Conservation (phyloP, 2,888 invertebrate genomes). For the Tromatobia lineatoria region DNA sequence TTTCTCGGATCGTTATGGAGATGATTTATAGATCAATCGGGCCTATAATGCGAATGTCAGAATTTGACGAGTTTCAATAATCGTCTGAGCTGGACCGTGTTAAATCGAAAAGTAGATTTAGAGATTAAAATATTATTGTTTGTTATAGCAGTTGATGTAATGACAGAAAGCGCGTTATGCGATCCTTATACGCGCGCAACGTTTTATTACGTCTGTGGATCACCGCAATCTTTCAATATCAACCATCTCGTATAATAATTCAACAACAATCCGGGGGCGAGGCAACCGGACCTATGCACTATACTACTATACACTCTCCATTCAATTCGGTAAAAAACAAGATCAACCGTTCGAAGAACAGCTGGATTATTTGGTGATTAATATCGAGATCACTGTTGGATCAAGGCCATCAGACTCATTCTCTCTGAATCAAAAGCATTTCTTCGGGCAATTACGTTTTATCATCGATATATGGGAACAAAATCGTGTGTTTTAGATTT, state of each 20-base stretch:
- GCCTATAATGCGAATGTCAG: constrained; percentile 39
- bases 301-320: constrained; percentile 7
- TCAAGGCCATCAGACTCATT: constrained; percentile 16
- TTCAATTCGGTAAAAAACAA: constrained; percentile 37
- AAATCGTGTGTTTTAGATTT: not conserved
- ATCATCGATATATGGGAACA: not conserved
- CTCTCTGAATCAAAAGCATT: not conserved
- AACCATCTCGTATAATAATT: constrained; percentile 10
- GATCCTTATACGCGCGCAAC: not conserved
- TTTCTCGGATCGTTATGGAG: constrained; percentile 45
- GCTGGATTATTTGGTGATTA: constrained; percentile 25
- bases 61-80: constrained; percentile 45
- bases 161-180: constrained; percentile 27
- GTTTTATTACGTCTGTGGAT: constrained; percentile 14
- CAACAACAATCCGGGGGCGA: constrained; percentile 15
- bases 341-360: constrained; percentile 33
- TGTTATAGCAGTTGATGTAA: constrained; percentile 24
- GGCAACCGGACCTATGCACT: constrained; percentile 40
- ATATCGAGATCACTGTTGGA: constrained; percentile 9
- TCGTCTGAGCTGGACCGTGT: constrained; percentile 13
- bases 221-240: constrained; percentile 5
- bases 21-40: constrained; percentile 59
- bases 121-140: constrained; percentile 47
- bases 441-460: not conserved
- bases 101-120: constrained; percentile 50